Evolutionary conservation across 2,113 vertebrate genomes (phyloP), one percentile per base, ranked within the genome.

Genomic region (Murina feae): DNA sequence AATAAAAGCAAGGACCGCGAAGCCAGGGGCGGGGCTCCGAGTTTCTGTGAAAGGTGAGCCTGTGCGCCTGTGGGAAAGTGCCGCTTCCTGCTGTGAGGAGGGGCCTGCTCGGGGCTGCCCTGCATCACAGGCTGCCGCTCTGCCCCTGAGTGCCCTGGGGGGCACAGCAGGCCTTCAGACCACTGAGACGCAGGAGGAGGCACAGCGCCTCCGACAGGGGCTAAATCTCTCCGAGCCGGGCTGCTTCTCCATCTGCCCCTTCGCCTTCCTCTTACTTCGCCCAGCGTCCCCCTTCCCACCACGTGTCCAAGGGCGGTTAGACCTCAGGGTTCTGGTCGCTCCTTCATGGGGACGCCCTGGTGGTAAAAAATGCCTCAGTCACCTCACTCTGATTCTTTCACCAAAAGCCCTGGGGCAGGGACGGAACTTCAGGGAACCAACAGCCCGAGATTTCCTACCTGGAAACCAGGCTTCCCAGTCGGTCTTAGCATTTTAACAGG

Each of bases 31-130:
- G 80, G 39, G 58, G 80, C 91, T 28, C 86, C 53, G 91, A 90
- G 94, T 90, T 97, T 91, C 89, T 94, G 0, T 93, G 96, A 97
- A 95, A 97, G 32, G 3, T 51, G 84, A 96, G 68, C 90, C 81
- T 30, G 1, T 58, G 53, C 37, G 49, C 74, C 42, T 94, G 89
- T 97, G 97, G 97, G 96, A 96, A 97, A 97, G 78, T 87, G 63
- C 80, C 88, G 78, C 96, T 97, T 97, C 95, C 96, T 95, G 80
- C 80, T 96, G 49, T 60, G 63, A 90, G 93, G 95, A 74, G 6
- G 1, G 94, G 84, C 63, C 96, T 90, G 71, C 65, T 95, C 84
- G 32, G 68, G 90, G 81, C 89, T 42, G 68, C 75, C 5, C 0
- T 76, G 21, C 94, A 94, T 94, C 90, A 53, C 96, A 90, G 96